phyloP scores from a whole-genome alignment of 2,888 invertebrate species.

The Prosapia bicincta region DNA sequence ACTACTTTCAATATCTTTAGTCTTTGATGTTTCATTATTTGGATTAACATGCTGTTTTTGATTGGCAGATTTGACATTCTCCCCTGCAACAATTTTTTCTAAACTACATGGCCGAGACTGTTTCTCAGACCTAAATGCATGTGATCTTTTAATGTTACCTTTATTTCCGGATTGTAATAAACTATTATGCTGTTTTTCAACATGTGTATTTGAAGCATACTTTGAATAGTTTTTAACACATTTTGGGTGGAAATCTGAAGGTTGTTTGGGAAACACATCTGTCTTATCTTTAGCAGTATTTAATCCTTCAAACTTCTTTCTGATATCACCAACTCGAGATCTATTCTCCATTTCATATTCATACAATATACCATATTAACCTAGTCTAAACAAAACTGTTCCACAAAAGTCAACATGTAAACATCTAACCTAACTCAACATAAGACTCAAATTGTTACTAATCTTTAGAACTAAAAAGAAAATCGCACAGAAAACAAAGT shows the following conservation, averaged over 20 bases:
- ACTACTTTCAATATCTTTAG: background rate
- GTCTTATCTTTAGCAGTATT: conserved; percentile 20
- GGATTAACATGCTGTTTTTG: background rate
- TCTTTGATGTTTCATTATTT: background rate
- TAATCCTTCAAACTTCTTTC: conserved; percentile 40
- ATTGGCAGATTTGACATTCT: background rate
- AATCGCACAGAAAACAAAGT: background rate
- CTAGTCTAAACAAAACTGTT: background rate
- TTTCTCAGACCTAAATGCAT: conserved; percentile 55
- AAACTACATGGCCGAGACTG: conserved; percentile 36
- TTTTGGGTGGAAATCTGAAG: background rate
- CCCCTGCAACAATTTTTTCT: background rate
- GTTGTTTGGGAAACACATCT: background rate
- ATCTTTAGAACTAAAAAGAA: background rate
- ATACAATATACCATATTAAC: background rate
- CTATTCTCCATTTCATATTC: conserved; percentile 39
- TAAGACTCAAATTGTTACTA: background rate
- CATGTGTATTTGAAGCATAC: background rate
- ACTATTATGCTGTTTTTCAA: conserved; percentile 6
- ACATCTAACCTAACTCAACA: background rate
- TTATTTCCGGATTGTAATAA: conserved; percentile 23
- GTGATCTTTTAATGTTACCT: conserved; percentile 51
- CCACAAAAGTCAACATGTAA: background rate
- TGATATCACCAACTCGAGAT: conserved; percentile 39
- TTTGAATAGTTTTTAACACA: background rate